Conservation (phyloP, 2,888 invertebrate species). For the Calameuta filiformis region DNA sequence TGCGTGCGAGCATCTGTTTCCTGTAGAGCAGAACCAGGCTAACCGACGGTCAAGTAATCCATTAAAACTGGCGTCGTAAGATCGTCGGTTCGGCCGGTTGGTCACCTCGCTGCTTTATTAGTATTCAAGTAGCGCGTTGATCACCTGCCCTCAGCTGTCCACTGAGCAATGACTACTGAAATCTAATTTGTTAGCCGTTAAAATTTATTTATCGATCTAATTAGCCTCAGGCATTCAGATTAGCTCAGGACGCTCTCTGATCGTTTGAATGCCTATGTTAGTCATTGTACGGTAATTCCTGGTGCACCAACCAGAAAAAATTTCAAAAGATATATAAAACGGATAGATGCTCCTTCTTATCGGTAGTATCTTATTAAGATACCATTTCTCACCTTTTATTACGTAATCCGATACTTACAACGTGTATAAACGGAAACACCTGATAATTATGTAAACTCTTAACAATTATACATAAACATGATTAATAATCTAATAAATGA, state of each 20-base stretch:
- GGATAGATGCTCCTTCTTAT: neutral
- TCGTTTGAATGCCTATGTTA: neutral
- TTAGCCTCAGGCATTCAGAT: slow-evolving; percentile 2
- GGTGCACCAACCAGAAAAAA: neutral
- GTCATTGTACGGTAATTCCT: neutral
- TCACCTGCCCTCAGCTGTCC: slow-evolving; percentile 50
- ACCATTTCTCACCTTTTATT: neutral
- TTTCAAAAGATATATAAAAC: neutral
- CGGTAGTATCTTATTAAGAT: neutral
- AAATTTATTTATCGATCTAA: slow-evolving; percentile 27
- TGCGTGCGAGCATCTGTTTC: slow-evolving; percentile 42
- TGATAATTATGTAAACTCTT: neutral
- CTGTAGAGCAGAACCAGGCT: slow-evolving; percentile 22
- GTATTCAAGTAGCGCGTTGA: slow-evolving; percentile 37
- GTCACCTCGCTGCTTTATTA: slow-evolving; percentile 29
- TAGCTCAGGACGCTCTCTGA: neutral
- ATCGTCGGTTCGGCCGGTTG: slow-evolving; percentile 29
- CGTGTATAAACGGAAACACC: neutral
- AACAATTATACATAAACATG: neutral
- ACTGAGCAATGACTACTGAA: slow-evolving; percentile 34
- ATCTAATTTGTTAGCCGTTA: slow-evolving; percentile 45
- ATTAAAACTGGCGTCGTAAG: slow-evolving; percentile 29
- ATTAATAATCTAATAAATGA: neutral
- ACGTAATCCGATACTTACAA: neutral
- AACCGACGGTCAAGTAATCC: slow-evolving; percentile 33